Base-by-base conservation (phyloP, 2,797 vertebrate genomes). In the Coendou prehensilis region DNA sequence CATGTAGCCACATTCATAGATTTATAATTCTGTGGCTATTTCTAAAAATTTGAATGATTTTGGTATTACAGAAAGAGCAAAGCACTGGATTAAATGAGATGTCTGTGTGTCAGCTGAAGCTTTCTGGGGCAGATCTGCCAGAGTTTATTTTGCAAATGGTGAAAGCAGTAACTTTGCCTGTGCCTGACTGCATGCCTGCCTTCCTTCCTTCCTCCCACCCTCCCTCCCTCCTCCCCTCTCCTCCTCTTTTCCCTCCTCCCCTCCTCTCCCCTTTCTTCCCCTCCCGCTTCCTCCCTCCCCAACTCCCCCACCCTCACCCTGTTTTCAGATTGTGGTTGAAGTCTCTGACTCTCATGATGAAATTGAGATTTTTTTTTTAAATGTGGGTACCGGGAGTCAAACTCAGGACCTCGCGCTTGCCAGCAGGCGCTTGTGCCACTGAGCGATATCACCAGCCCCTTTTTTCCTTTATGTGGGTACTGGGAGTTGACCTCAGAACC, bases 301-400 rank as follows among this genome's bases (percentile, higher is more conserved):
- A 64, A 30, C 14, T 64, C 3, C 20, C 28, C 20, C n/a, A 11
- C 1, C 18, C 15, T 50, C 50, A 3, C 7, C 20, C 45, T 18
- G 26, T 28, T 56, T 0, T 50, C 71, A 93, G 45, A 61, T 86
- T n/a, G 2, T 57, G 20, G 45, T 92, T 56, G 54, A 76, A 75
- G 84, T 90, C 30, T 50, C 33, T 69, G 84, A 61, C 6, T 76
- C 26, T 75, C 28, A 37, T 54, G 30, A 45, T 84, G 78, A 76
- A 95, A 93, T 45, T 75, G 73, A 86, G 37, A 52, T 93, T 85
- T 88, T 41, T 41, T 41, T 41, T 41, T 41, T 41, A 41, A 41
- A 41, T 41, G 37, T 41, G 37, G 37, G 37, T 41, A 41, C 37
- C 37, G 37, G 37, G 37, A 41, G 37, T 41, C 37, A 41, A 41